Conservation (phyloP, 2,888 invertebrate genomes). For the Diaphora mendica region DNA sequence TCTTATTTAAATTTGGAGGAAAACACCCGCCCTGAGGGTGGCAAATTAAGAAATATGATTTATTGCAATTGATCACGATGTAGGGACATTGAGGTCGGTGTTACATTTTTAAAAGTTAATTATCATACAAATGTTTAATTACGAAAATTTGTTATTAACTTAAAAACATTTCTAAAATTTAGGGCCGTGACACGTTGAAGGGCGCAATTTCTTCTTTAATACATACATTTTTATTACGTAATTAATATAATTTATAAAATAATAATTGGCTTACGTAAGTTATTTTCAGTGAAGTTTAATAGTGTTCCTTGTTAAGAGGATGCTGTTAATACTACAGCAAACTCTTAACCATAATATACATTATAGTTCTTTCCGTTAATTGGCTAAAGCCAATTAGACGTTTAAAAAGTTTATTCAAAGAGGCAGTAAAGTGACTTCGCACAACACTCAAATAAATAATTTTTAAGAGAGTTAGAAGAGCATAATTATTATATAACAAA, state of each 20-base stretch:
- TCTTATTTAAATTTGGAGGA: neutral
- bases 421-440: neutral
- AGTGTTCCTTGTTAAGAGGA: neutral
- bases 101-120: neutral
- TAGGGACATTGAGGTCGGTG: neutral
- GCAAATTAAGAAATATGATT: neutral
- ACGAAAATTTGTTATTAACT: neutral
- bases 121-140: neutral
- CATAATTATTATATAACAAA: neutral
- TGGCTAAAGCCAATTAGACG: neutral
- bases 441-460: neutral
- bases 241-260: neutral
- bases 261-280: neutral
- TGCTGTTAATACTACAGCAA: too few species aligned
- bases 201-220: neutral
- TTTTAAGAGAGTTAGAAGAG: neutral
- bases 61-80: neutral
- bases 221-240: neutral
- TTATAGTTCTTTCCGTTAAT: neutral
- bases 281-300: neutral
- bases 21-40: neutral
- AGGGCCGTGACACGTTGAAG: neutral
- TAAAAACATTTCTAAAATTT: neutral
- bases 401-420: neutral
- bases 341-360: too few species aligned